Evolutionary conservation across 2,797 vertebrate genomes (phyloP).

Genomic region (Crenuchus spilurus): DNA sequence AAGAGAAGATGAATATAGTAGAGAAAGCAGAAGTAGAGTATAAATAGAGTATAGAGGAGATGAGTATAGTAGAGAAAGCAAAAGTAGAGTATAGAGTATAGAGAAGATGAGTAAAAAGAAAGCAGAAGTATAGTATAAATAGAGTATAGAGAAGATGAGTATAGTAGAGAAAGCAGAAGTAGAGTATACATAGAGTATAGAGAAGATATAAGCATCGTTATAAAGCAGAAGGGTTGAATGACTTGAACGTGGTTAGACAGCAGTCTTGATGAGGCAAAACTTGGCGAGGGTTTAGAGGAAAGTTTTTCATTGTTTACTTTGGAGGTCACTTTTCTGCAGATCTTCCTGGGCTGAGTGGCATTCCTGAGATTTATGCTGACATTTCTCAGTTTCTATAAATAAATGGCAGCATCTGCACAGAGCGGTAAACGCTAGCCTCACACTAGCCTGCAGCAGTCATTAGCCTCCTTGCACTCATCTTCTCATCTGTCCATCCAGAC

Average conservation of each 20-base stretch:
- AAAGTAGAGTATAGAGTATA: too few relatives aligned
- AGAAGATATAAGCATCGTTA: too few relatives aligned
- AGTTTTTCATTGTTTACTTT: constrained; percentile 26
- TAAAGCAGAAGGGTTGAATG: background rate
- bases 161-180: too few relatives aligned
- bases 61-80: too few relatives aligned
- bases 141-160: too few relatives aligned
- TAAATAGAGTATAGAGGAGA: too few relatives aligned
- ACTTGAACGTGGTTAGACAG: background rate
- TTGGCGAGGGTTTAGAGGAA: background rate
- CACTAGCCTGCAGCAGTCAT: constrained; percentile 31
- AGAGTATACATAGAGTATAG: too few relatives aligned
- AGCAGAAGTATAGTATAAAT: too few relatives aligned
- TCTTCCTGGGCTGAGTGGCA: constrained; percentile 30
- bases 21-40: too few relatives aligned
- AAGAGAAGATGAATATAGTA: too few relatives aligned
- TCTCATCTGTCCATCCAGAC: constrained; percentile 18
- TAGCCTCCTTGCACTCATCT: constrained; percentile 33
- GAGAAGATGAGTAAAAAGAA: too few relatives aligned
- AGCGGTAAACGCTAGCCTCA: constrained; percentile 5
- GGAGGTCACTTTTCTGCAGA: constrained; percentile 22
- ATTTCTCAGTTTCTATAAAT: constrained; percentile 47
- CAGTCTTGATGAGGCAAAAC: too few relatives aligned
- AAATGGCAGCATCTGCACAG: constrained; percentile 37
- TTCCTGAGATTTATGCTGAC: constrained; percentile 38